A percentile compares a stretch with the other conserved stretches of the same genome.
phyloP scores from a whole-genome alignment of 2,797 vertebrate species.

The Saxicola maurus region DNA sequence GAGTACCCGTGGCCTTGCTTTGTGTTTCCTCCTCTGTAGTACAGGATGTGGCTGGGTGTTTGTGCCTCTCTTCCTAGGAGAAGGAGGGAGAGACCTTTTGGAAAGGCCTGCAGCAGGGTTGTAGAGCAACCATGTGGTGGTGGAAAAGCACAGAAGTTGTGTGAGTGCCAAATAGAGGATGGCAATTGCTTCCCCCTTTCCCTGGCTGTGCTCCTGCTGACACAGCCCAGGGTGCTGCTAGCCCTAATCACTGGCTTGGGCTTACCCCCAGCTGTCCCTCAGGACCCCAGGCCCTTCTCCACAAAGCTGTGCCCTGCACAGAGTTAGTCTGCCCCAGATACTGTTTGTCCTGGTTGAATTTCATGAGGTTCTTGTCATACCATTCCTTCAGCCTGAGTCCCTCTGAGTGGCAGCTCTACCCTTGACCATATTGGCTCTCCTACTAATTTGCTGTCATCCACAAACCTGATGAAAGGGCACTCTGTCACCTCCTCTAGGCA shows the following conservation, averaged over 20 bases:
- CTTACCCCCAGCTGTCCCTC: background rate
- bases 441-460: background rate
- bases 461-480: background rate
- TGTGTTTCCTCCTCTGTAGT: background rate
- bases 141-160: background rate
- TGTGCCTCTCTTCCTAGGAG: background rate
- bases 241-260: background rate
- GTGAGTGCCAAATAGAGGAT: background rate
- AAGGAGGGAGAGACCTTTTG: background rate
- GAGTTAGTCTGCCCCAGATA: background rate
- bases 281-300: background rate
- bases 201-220: background rate
- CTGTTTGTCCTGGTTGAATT: background rate
- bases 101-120: background rate
- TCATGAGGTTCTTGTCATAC: background rate
- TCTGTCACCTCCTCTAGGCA: background rate
- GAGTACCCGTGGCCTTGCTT: background rate
- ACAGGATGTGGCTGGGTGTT: background rate
- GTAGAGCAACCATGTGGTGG: background rate
- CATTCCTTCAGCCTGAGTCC: background rate
- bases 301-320: fast-evolving
- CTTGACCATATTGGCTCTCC: background rate
- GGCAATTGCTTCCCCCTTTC: background rate
- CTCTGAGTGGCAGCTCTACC: background rate
- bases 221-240: background rate